Conservation (phyloP, 2,888 invertebrate species). For the Dendrolimus pini region DNA sequence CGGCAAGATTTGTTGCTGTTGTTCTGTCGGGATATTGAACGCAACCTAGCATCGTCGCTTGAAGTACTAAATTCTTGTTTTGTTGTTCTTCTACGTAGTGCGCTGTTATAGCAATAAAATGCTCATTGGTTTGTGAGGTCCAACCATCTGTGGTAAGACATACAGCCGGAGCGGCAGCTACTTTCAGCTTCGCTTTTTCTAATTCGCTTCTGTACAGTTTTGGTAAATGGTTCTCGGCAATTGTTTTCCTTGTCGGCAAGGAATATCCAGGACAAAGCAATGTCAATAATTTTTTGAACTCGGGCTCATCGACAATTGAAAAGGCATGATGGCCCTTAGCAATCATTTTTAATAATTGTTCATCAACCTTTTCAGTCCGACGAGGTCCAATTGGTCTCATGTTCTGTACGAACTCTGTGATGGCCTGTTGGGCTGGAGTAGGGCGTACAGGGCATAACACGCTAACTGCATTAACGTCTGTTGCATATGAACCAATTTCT, state of each 20-base stretch:
- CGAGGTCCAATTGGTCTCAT: too few relatives aligned
- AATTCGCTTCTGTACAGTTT: neutral
- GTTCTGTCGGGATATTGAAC: conserved; percentile 9
- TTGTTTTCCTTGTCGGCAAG: conserved; percentile 2
- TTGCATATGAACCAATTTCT: too few relatives aligned
- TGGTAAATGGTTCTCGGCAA: conserved; percentile 1
- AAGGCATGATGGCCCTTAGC: conserved; percentile 16
- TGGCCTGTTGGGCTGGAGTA: too few relatives aligned
- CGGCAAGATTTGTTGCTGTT: conserved; percentile 3
- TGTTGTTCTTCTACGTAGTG: neutral
- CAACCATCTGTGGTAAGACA: conserved; percentile 2
- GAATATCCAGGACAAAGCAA: conserved; percentile 2
- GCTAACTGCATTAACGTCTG: too few relatives aligned
- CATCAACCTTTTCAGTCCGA: conserved; percentile 4
- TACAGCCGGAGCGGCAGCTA: conserved; percentile 1
- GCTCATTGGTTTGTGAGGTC: neutral
- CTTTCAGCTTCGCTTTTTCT: conserved; percentile 1
- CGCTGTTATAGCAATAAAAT: conserved; percentile 1
- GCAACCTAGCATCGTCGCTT: conserved; percentile 10
- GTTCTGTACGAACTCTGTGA: too few relatives aligned
- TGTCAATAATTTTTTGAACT: conserved; percentile 1
- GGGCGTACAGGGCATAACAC: too few relatives aligned
- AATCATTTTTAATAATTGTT: conserved; percentile 15
- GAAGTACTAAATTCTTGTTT: neutral
- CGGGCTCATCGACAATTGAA: conserved; percentile 11